Conservation (phyloP, 2,797 vertebrate species). For the Aeoliscus strigatus region DNA sequence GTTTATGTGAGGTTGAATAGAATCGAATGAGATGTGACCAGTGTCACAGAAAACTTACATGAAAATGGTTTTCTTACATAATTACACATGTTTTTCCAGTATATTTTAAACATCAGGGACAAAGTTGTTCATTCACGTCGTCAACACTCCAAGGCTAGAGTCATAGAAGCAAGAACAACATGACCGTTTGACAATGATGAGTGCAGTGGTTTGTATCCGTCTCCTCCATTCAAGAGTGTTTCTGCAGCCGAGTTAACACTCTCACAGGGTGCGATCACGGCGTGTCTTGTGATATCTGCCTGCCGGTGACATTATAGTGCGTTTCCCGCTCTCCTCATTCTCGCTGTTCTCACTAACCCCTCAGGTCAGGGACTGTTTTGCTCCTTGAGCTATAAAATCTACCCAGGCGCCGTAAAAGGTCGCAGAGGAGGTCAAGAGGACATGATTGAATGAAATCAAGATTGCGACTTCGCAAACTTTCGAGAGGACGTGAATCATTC, state of each 20-base stretch:
- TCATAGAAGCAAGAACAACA: no score
- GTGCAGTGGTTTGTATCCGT: conserved; percentile 7
- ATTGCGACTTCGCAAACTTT: conserved; percentile 41
- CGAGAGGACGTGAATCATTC: conserved; percentile 1
- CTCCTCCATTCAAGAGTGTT: conserved; percentile 22
- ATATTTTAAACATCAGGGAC: no score
- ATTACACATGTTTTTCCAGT: no score
- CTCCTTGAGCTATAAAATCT: conserved; percentile 31
- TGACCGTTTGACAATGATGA: conserved; percentile 6
- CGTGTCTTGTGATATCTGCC: conserved; percentile 7
- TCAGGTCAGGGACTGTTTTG: conserved; percentile 41
- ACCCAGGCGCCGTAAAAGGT: conserved; percentile 44
- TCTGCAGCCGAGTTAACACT: conserved; percentile 1
- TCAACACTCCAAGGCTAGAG: no score
- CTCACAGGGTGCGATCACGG: conserved; percentile 17
- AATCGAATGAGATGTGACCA: no score
- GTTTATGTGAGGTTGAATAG: no score
- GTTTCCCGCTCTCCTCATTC: conserved; percentile 12
- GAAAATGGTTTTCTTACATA: no score
- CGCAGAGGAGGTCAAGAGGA: conserved; percentile 41
- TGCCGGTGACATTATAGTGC: conserved; percentile 3
- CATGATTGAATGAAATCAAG: conserved; percentile 59
- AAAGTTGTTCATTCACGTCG: no score
- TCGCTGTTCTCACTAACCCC: conserved; percentile 37
- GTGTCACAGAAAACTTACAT: no score